Base-by-base conservation (phyloP, 2,113 vertebrate genomes). In the Dicentrarchus labrax region DNA sequence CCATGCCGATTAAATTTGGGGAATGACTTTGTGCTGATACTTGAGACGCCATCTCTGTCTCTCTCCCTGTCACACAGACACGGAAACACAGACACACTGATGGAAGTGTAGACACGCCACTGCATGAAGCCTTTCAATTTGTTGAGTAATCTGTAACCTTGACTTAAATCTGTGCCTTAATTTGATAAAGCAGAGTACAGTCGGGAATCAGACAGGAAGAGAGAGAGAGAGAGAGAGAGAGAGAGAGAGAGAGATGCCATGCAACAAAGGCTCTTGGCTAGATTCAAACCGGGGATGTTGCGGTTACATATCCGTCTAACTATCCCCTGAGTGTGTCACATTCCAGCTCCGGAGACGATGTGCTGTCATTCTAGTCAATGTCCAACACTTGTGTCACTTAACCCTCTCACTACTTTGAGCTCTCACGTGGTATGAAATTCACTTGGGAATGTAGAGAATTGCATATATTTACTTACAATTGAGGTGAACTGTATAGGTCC, bases 1-100 rank as follows among this genome's bases (percentile, higher is more conserved):
- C 22, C 65, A 24, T 15, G 11, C 0, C 1, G 64, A 72, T 87
- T 80, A 39, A 76, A 78, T 84, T 64, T 74, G 36, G 30, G 38
- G 64, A 86, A 68, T 47, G 62, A 82, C 75, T 80, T 45, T 62
- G 38, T 21, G 16, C 22, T 48, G 68, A 69, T 24, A 50, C 54
- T 75, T 60, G 38, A 30, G 78, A 72, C 16, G 4, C 17, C 48
- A 36, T 45, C 22, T 16, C 19, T 61, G 21, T 59, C n/a, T 53
- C 24, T 24, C n/a, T 10, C 71, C 11, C n/a, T 4, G 43, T 24
- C 8, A 30, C 47, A 68, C 38, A 24, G 39, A 41, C 11, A 36
- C 2, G 0, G 11, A 62, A 9, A 30, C 43, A 19, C 13, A 48
- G 0, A 45, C n/a, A 43, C 6, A 41, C 0, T 36, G 45, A 48